Conservation (phyloP, 2,113 vertebrate species). For the Crotalus tigris region DNA sequence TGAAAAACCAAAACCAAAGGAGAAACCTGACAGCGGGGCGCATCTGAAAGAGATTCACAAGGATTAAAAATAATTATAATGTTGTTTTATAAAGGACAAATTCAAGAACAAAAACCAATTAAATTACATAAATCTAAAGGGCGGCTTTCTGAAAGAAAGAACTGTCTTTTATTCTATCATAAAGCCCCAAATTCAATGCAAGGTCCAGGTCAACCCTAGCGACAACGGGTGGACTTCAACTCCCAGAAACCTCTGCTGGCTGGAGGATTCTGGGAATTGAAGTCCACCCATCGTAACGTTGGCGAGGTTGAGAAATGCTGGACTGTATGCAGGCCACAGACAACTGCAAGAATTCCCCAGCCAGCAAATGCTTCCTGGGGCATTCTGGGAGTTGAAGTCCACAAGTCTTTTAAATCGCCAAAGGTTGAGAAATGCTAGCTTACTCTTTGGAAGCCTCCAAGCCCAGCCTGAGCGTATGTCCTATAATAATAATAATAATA, state of each 20-base stretch:
- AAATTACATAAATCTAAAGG: not conserved
- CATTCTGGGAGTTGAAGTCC: too few relatives aligned
- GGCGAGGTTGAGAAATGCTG: not conserved
- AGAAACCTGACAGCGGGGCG: not conserved
- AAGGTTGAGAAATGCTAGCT: not conserved
- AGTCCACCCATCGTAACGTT: not conserved
- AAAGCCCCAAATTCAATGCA: not conserved
- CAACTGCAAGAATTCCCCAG: not conserved
- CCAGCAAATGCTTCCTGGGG: not conserved
- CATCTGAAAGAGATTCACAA: not conserved
- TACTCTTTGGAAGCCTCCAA: not conserved
- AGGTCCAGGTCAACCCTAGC: too few relatives aligned
- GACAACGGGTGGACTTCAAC: too few relatives aligned
- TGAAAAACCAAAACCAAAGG: not conserved
- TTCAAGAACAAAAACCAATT: not conserved
- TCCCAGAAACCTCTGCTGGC: not conserved
- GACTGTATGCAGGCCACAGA: too few relatives aligned
- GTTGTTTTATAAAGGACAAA: not conserved
- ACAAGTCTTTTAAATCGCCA: not conserved
- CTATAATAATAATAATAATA: too few relatives aligned
- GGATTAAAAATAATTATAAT: not conserved
- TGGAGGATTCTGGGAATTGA: not conserved
- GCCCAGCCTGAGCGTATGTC: not conserved
- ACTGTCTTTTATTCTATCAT: not conserved
- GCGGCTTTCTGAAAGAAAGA: not conserved